Evolutionary conservation across 2,888 invertebrate species (phyloP).

Genomic region (Dyspetes luteomarginatus): DNA sequence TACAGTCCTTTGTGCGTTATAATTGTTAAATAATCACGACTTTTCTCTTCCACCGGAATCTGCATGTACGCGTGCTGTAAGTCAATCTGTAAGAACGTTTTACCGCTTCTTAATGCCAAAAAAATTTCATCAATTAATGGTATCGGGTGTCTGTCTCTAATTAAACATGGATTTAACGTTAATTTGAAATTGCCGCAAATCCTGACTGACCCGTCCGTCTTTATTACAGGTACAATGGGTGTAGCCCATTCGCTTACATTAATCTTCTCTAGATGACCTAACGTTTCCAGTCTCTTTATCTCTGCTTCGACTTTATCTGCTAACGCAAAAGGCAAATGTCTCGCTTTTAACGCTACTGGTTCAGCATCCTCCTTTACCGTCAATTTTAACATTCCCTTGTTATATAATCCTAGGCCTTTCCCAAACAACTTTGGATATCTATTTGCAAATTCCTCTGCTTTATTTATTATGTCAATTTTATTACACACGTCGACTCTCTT

Average conservation of each 20-base stretch:
- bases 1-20: not conserved
- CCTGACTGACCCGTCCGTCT: slow-evolving; percentile 67
- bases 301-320: not conserved
- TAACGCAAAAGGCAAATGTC: not conserved
- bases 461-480: not conserved
- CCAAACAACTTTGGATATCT: slow-evolving; percentile 5
- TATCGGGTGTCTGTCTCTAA: slow-evolving; percentile 52
- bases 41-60: not conserved
- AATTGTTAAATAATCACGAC: not conserved
- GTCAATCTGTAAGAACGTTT: slow-evolving; percentile 28
- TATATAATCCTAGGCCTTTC: not conserved
- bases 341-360: not conserved
- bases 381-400: not conserved
- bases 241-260: slow-evolving; percentile 43
- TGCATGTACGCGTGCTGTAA: slow-evolving; percentile 32
- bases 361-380: not conserved
- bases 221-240: slow-evolving; percentile 48
- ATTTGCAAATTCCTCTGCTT: not conserved
- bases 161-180: slow-evolving; percentile 61
- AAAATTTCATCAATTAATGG: slow-evolving; percentile 12
- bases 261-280: not conserved
- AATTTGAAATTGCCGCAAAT: slow-evolving; percentile 71
- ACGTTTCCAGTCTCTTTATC: not conserved
- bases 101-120: slow-evolving; percentile 1
- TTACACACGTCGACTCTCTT: not conserved